Percentiles rank a stretch among this genome's conserved stretches.
Evolutionary conservation across 2,113 vertebrate genomes (phyloP).

Genomic region (Mungos mungo): DNA sequence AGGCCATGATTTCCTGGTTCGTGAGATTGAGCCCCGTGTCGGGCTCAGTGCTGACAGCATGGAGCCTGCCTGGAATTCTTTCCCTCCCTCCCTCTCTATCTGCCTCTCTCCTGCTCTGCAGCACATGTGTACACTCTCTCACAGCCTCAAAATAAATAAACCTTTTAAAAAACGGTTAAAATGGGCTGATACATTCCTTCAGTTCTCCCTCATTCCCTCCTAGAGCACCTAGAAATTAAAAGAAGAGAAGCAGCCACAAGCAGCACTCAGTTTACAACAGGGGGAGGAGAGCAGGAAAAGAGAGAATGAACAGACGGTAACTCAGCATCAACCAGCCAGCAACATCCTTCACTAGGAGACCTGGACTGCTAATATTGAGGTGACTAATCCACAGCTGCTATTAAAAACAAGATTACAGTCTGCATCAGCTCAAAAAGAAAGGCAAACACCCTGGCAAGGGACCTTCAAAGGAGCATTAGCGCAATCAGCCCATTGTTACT

Average conservation of each 20-base stretch:
- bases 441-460: constrained; percentile 1
- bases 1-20: no score
- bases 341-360: constrained; percentile 4
- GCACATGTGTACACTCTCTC: no score
- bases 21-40: no score
- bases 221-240: background rate
- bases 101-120: no score
- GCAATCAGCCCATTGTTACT: constrained; percentile 9
- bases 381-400: constrained; percentile 57
- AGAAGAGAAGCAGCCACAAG: background rate
- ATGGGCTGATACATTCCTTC: background rate
- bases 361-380: constrained; percentile 21
- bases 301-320: background rate
- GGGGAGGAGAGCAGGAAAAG: background rate
- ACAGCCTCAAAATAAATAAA: no score
- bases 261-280: background rate
- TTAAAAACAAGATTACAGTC: constrained; percentile 53
- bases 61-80: no score
- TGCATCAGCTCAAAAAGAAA: constrained; percentile 3
- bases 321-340: background rate
- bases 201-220: background rate
- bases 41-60: no score
- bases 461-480: background rate
- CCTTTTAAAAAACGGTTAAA: no score
- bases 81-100: no score